These are phyloP conservation scores for Papilio gigon DNA, from an alignment of 2,888 invertebrate species.

Conservation along the genomic window DNA sequence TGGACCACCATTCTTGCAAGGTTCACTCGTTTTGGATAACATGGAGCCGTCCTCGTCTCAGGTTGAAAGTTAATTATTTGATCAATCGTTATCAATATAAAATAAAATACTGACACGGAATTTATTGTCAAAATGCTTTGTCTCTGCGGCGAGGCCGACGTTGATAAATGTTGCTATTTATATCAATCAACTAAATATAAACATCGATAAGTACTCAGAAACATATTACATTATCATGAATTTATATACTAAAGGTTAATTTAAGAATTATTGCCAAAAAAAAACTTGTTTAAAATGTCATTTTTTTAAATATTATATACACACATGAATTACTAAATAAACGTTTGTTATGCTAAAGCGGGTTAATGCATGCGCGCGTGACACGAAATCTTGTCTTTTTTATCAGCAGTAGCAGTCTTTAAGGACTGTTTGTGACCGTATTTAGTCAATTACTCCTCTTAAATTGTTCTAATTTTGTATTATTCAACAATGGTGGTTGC, in stretches of 20 bases:
- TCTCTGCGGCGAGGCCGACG: neutral
- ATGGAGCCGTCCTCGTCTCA: neutral
- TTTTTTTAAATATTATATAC: too few species aligned
- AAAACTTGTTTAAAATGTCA: too few species aligned
- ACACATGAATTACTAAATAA: too few species aligned
- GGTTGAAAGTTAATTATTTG: constrained; percentile 16
- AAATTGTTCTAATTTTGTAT: neutral
- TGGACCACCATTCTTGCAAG: neutral
- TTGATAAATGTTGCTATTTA: neutral
- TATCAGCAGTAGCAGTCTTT: too few species aligned
- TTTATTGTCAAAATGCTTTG: neutral
- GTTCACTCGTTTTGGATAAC: neutral
- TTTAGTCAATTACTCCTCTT: neutral
- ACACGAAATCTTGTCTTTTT: too few species aligned
- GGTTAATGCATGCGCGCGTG: too few species aligned
- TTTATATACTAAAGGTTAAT: too few species aligned
- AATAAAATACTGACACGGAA: neutral
- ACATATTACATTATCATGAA: too few species aligned
- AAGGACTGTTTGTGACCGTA: neutral
- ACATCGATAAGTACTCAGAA: neutral
- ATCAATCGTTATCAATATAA: neutral
- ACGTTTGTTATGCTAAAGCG: too few species aligned
- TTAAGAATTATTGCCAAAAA: too few species aligned
- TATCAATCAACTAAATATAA: neutral
- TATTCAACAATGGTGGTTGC: constrained; percentile 18